phyloP scores from a whole-genome alignment of 2,113 vertebrate genomes.

The Ancistrus triradiatus region DNA sequence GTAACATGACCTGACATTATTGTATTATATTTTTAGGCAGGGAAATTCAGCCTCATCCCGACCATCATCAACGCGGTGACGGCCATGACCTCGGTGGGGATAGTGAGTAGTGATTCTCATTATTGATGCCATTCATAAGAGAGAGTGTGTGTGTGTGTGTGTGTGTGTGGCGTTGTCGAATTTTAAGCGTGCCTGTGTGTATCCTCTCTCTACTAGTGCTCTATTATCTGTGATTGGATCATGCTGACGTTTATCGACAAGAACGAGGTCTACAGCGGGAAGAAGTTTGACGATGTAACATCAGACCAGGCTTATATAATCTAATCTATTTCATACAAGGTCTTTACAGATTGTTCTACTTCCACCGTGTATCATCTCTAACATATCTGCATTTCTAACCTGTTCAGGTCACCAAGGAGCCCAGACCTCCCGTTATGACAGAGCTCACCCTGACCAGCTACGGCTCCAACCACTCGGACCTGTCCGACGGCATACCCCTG shows the following conservation, averaged over 20 bases:
- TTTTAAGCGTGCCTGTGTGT: no score
- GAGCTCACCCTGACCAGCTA: slow-evolving; percentile 63
- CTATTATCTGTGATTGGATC: slow-evolving; percentile 92
- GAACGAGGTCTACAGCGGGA: slow-evolving; percentile 80
- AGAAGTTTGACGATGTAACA: slow-evolving; percentile 86
- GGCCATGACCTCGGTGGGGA: slow-evolving; percentile 84
- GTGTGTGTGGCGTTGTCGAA: no score
- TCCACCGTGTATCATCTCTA: no score
- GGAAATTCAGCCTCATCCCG: slow-evolving; percentile 86
- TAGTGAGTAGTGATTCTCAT: slow-evolving; percentile 70
- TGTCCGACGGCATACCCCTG: slow-evolving; percentile 69
- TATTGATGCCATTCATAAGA: no score
- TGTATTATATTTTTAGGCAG: slow-evolving; percentile 70
- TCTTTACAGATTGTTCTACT: no score
- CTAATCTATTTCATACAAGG: no score
- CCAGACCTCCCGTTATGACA: slow-evolving; percentile 46
- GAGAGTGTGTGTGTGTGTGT: no score
- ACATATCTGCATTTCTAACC: neutral
- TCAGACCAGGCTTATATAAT: no score
- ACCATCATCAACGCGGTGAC: slow-evolving; percentile 88
- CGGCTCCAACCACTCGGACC: slow-evolving; percentile 70
- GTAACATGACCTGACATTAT: no score
- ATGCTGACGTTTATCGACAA: slow-evolving; percentile 89
- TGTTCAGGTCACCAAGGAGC: slow-evolving; percentile 54
- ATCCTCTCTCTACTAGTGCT: slow-evolving; percentile 73